Conservation (phyloP, 2,888 invertebrate species). For the Lithophane ornitopus region DNA sequence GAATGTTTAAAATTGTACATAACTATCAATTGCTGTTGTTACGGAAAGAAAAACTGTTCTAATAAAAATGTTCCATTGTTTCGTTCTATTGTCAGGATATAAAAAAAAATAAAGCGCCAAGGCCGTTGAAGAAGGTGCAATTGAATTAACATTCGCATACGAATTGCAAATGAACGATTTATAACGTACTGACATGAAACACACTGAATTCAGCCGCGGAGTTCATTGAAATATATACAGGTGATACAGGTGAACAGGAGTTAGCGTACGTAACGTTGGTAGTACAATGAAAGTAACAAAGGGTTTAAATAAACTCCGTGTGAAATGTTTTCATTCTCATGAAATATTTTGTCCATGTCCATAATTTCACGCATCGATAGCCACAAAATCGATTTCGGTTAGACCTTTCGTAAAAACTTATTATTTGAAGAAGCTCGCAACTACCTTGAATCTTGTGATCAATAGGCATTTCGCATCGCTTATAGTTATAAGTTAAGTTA, state of each 20-base stretch:
- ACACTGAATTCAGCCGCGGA: constrained; percentile 32
- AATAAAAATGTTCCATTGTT: constrained; percentile 38
- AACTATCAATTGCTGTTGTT: constrained; percentile 12
- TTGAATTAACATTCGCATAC: constrained; percentile 54
- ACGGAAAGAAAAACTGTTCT: constrained; percentile 20
- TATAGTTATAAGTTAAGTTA: constrained; percentile 1
- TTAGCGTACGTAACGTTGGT: background rate
- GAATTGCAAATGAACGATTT: constrained; percentile 63
- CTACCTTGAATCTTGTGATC: constrained; percentile 1
- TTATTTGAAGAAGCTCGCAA: constrained; percentile 15
- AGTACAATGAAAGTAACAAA: constrained; percentile 33
- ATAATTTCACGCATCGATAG: constrained; percentile 55
- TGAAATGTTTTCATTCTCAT: constrained; percentile 57
- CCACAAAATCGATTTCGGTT: constrained; percentile 31
- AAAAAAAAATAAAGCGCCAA: constrained; percentile 33
- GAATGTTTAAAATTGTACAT: constrained; percentile 31
- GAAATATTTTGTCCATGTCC: constrained; percentile 61
- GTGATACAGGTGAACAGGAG: constrained; percentile 27
- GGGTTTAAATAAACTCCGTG: constrained; percentile 52
- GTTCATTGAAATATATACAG: constrained; percentile 45
- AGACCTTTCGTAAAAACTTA: constrained; percentile 17
- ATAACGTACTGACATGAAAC: constrained; percentile 45
- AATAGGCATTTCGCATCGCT: background rate
- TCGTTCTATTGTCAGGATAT: constrained; percentile 13
- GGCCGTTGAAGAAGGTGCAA: constrained; percentile 50